Evolutionary conservation across 2,888 invertebrate genomes (phyloP).

Genomic region (Tupiocoris notatus): DNA sequence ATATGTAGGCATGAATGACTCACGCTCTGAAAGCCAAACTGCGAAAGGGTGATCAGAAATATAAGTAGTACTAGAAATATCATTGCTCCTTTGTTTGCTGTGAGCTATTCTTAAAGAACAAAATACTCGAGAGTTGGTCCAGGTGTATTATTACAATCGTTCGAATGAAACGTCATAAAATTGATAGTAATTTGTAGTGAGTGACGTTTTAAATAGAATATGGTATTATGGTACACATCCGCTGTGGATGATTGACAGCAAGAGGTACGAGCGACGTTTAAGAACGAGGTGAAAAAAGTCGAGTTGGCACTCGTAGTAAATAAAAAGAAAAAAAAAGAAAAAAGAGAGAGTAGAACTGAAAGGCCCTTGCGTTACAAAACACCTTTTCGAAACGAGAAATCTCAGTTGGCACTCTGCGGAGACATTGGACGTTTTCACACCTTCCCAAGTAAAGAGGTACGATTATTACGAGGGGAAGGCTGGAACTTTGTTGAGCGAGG

Average conservation of each 20-base stretch:
- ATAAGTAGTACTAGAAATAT: too few species aligned
- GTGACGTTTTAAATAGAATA: neutral
- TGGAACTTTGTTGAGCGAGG: too few species aligned
- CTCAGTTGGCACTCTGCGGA: neutral
- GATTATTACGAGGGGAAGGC: conserved; percentile 14
- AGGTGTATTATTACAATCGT: neutral
- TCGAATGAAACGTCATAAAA: neutral
- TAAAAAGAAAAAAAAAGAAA: neutral
- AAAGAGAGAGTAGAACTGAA: neutral
- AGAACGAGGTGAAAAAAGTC: conserved; percentile 2
- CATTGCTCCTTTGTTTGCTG: too few species aligned
- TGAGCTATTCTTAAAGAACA: too few species aligned
- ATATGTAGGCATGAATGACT: too few species aligned
- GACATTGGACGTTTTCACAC: conserved; percentile 12
- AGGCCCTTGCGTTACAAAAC: neutral
- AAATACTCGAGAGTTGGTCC: too few species aligned
- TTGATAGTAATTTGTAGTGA: neutral
- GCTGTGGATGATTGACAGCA: conserved; percentile 6
- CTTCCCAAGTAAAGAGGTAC: neutral
- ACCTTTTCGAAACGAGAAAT: neutral
- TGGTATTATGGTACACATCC: neutral
- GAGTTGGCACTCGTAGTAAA: conserved; percentile 14
- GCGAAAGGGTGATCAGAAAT: too few species aligned
- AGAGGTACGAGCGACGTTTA: neutral
- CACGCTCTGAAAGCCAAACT: too few species aligned